Evolutionary conservation across 2,797 vertebrate genomes (phyloP).

Genomic region (Neostethus bicornis): DNA sequence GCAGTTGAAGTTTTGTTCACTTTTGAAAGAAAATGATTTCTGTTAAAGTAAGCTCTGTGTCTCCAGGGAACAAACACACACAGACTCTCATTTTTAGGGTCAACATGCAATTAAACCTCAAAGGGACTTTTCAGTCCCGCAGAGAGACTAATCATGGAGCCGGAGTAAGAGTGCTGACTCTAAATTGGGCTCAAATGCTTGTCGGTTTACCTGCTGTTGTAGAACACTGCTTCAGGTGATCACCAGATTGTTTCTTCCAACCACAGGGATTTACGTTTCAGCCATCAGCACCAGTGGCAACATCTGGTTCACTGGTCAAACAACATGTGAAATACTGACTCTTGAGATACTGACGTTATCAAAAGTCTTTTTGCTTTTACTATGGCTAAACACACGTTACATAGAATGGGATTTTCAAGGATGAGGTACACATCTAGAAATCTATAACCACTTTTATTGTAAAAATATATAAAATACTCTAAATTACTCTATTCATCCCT

Average conservation of each 20-base stretch:
- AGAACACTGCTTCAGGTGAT: slow-evolving; percentile 23
- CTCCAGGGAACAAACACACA: slow-evolving; percentile 21
- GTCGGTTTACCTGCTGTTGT: slow-evolving; percentile 49
- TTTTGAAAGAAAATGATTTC: slow-evolving; percentile 31
- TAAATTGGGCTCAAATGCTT: slow-evolving; percentile 41
- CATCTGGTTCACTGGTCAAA: neutral
- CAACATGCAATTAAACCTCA: slow-evolving; percentile 70
- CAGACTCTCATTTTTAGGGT: slow-evolving; percentile 50
- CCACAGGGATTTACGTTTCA: slow-evolving; percentile 15
- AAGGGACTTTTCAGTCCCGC: slow-evolving; percentile 45
- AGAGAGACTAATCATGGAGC: slow-evolving; percentile 28
- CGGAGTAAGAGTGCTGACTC: slow-evolving; percentile 47
- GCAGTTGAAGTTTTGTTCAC: slow-evolving; percentile 13
- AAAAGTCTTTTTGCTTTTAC: neutral
- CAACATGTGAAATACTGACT: too few relatives aligned
- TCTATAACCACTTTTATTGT: too few relatives aligned
- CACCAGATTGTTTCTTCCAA: slow-evolving; percentile 15
- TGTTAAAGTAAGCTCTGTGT: slow-evolving; percentile 27
- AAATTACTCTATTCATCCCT: too few relatives aligned
- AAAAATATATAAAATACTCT: too few relatives aligned
- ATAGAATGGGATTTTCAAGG: too few relatives aligned
- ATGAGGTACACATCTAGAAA: too few relatives aligned
- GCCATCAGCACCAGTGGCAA: neutral
- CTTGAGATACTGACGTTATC: neutral
- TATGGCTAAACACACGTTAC: neutral